phyloP scores from a whole-genome alignment of 2,888 invertebrate genomes.

The Drosophila leonis region DNA sequence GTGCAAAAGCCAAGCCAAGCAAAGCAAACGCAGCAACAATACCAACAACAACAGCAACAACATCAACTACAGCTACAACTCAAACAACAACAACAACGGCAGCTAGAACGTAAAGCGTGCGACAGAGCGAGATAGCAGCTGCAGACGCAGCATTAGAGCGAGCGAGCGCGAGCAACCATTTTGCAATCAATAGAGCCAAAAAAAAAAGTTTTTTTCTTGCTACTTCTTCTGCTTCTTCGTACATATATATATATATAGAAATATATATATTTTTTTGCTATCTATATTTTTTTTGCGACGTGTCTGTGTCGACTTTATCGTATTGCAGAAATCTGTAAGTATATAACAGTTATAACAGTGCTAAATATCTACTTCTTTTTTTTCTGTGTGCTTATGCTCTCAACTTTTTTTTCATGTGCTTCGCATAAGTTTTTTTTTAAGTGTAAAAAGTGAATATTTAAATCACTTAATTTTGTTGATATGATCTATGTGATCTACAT shows the following conservation, averaged over 20 bases:
- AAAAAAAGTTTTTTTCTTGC: slow-evolving; percentile 7
- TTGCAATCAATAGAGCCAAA: slow-evolving; percentile 66
- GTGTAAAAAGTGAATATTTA: slow-evolving; percentile 1
- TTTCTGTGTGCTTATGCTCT: slow-evolving; percentile 2
- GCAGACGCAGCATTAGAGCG: slow-evolving; percentile 10
- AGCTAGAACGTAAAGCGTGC: neutral
- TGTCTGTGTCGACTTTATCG: slow-evolving; percentile 15
- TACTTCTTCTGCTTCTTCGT: slow-evolving; percentile 9
- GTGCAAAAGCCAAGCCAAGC: slow-evolving; percentile 24
- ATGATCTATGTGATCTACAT: neutral
- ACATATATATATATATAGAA: neutral
- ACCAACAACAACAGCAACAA: slow-evolving; percentile 18
- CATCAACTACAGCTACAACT: slow-evolving; percentile 4
- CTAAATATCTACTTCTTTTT: neutral
- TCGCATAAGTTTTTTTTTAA: slow-evolving; percentile 3
- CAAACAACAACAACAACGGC: slow-evolving; percentile 21
- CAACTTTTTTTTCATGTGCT: slow-evolving; percentile 36
- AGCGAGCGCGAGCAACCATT: slow-evolving; percentile 33
- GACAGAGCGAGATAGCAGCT: slow-evolving; percentile 47
- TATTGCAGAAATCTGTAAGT: slow-evolving; percentile 31
- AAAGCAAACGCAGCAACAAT: slow-evolving; percentile 19
- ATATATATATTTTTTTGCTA: slow-evolving; percentile 8
- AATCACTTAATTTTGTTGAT: neutral
- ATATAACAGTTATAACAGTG: slow-evolving; percentile 27
- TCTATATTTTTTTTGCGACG: slow-evolving; percentile 15